Percentiles rank a stretch among this genome's conserved stretches.
Evolutionary conservation across 2,113 vertebrate genomes (phyloP).

Genomic region (Poeciliopsis retropinna): DNA sequence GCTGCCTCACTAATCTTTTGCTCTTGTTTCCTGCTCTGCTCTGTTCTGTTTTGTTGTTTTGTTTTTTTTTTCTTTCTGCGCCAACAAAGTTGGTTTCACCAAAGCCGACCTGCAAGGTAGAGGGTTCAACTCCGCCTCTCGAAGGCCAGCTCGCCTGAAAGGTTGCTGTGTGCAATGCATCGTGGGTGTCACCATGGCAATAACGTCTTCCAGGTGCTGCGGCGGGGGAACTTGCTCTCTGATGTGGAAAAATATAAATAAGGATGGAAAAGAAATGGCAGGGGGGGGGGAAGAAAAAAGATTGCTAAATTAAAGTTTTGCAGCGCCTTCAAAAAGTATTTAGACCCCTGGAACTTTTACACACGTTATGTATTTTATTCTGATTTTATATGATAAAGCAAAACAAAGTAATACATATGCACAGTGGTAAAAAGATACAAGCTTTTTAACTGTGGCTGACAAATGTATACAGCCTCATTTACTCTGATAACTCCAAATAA

Average conservation of each 20-base stretch:
- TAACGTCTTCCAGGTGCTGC: slow-evolving; percentile 24
- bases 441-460: too few species aligned
- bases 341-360: background rate
- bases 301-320: background rate
- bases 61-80: slow-evolving; percentile 79
- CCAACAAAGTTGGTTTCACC: slow-evolving; percentile 98
- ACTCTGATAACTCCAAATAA: too few species aligned
- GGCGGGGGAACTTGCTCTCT: slow-evolving; percentile 49
- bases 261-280: background rate
- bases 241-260: slow-evolving; percentile 14
- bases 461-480: too few species aligned
- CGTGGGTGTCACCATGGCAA: slow-evolving; percentile 74
- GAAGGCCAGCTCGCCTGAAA: slow-evolving; percentile 81
- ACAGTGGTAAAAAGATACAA: too few species aligned
- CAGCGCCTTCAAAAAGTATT: background rate
- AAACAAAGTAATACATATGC: too few species aligned
- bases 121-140: slow-evolving; percentile 80
- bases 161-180: slow-evolving; percentile 82
- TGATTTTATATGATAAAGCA: background rate
- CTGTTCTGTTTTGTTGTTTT: slow-evolving; percentile 71
- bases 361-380: background rate
- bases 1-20: slow-evolving; percentile 85
- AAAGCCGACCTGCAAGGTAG: slow-evolving; percentile 99
- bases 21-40: slow-evolving; percentile 76
- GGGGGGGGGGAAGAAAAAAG: background rate